A percentile compares a stretch with the other conserved stretches of the same genome.
Evolutionary conservation across 2,113 vertebrate species (phyloP).

Genomic region (Salminus brasiliensis): DNA sequence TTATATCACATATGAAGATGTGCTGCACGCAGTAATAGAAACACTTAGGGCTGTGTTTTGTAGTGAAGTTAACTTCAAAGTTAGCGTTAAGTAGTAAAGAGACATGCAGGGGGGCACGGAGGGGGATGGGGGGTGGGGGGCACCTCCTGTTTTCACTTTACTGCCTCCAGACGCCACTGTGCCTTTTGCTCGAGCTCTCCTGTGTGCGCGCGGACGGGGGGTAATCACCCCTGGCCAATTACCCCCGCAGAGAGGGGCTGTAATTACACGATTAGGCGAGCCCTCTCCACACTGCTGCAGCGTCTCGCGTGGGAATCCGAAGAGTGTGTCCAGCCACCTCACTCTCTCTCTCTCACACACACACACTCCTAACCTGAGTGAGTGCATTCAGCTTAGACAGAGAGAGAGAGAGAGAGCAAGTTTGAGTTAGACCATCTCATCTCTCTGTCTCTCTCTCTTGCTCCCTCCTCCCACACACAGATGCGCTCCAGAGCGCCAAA

Average conservation of each 20-base stretch:
- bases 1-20: no score
- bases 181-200: slow-evolving; percentile 55
- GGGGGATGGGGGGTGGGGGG: no score
- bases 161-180: slow-evolving; percentile 38
- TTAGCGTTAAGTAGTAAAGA: neutral
- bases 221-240: slow-evolving; percentile 61
- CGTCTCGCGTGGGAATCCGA: slow-evolving; percentile 53
- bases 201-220: slow-evolving; percentile 43
- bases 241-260: slow-evolving; percentile 54
- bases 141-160: slow-evolving; percentile 10
- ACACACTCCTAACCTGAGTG: neutral
- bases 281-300: slow-evolving; percentile 43
- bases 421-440: neutral
- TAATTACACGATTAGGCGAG: slow-evolving; percentile 64
- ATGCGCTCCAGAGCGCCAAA: slow-evolving; percentile 57
- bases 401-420: neutral
- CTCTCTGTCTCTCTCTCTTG: slow-evolving; percentile 19
- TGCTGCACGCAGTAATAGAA: no score
- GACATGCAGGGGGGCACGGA: neutral
- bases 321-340: neutral
- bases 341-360: no score
- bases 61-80: slow-evolving; percentile 24
- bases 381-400: neutral
- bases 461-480: slow-evolving; percentile 50
- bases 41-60: no score